Percentiles rank a stretch among this genome's conserved stretches.
Conservation (phyloP, 2,797 vertebrate genomes). For the Allobates femoralis region DNA sequence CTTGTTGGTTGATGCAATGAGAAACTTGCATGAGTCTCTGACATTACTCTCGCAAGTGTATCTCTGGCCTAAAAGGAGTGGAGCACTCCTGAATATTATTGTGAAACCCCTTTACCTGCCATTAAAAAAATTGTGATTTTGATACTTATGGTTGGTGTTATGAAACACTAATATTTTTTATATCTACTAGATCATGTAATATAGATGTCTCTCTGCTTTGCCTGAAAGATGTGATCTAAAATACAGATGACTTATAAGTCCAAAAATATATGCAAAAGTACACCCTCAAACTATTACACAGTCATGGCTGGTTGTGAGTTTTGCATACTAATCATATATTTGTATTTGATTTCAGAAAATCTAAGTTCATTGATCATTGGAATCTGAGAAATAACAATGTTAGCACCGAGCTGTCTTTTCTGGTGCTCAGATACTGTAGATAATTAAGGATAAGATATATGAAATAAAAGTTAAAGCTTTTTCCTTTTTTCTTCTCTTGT, state of each 20-base stretch:
- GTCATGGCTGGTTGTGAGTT: background rate
- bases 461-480: conserved; percentile 25
- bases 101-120: too few relatives aligned
- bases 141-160: background rate
- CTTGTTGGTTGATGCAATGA: too few relatives aligned
- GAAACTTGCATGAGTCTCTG: too few relatives aligned
- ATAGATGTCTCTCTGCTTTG: too few relatives aligned
- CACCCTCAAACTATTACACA: background rate
- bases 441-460: background rate
- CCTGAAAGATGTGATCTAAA: background rate
- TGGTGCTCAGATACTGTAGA: background rate
- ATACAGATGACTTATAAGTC: background rate
- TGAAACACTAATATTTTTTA: background rate
- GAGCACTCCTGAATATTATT: too few relatives aligned
- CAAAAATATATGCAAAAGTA: background rate
- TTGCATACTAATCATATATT: background rate
- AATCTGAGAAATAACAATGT: background rate
- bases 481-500: conserved; percentile 18
- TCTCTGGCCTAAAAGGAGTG: too few relatives aligned
- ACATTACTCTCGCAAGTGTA: too few relatives aligned
- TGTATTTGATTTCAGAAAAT: background rate
- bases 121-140: too few relatives aligned
- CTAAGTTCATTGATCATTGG: background rate
- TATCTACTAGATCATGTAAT: too few relatives aligned
- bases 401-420: background rate